These are phyloP conservation scores for Tetramorium bicarinatum DNA, from an alignment of 2,888 invertebrate genomes.

Conservation along the genomic window DNA sequence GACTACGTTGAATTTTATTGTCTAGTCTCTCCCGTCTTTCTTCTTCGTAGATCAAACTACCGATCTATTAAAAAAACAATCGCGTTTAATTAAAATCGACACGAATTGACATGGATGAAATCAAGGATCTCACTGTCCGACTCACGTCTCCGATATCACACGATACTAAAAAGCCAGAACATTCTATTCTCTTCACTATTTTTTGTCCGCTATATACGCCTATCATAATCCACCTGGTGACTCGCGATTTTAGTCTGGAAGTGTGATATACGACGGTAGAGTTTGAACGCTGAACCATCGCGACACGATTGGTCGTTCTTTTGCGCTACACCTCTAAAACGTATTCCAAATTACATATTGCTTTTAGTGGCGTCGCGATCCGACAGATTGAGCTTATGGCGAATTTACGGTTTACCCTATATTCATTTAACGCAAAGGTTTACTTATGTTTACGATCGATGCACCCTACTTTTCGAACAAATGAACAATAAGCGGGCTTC, in stretches of 20 bases:
- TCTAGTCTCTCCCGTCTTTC: slow-evolving; percentile 38
- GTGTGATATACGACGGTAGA: slow-evolving; percentile 5
- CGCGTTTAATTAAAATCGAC: slow-evolving; percentile 32
- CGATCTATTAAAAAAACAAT: slow-evolving; percentile 23
- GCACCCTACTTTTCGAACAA: slow-evolving; percentile 1
- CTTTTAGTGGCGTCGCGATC: slow-evolving; percentile 14
- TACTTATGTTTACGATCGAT: slow-evolving; percentile 19
- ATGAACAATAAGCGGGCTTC: slow-evolving; percentile 5
- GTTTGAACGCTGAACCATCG: slow-evolving; percentile 2
- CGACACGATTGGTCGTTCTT: slow-evolving; percentile 7
- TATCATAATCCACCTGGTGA: slow-evolving; percentile 23
- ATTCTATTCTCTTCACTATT: slow-evolving; percentile 37
- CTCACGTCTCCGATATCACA: slow-evolving; percentile 11
- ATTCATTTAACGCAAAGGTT: slow-evolving; percentile 6
- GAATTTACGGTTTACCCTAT: slow-evolving; percentile 27
- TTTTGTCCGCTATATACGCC: slow-evolving; percentile 15
- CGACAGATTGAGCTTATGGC: slow-evolving; percentile 39
- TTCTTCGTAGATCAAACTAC: slow-evolving; percentile 37
- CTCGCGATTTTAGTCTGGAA: slow-evolving; percentile 24
- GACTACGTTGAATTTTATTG: slow-evolving; percentile 44
- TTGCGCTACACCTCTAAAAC: slow-evolving; percentile 28
- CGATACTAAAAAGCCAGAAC: slow-evolving; percentile 47
- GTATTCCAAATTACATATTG: slow-evolving; percentile 43
- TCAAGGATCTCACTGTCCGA: slow-evolving; percentile 19
- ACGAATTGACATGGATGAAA: slow-evolving; percentile 47